phyloP scores from a whole-genome alignment of 2,888 invertebrate species.

The Drosophila nr. medialis region DNA sequence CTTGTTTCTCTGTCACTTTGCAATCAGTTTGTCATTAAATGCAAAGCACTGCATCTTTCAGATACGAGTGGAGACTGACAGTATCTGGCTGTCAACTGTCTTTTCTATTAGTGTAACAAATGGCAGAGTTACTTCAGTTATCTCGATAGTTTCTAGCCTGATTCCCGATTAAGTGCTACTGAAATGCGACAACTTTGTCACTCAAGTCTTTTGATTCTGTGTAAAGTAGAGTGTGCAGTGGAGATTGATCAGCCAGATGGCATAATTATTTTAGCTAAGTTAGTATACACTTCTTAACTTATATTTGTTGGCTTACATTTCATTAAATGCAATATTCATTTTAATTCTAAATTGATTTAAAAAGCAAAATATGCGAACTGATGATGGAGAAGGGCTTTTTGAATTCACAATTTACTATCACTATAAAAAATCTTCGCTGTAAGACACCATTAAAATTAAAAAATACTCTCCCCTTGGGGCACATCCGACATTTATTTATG shows the following conservation, averaged over 20 bases:
- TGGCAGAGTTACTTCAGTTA: conserved; percentile 17
- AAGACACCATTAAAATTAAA: background rate
- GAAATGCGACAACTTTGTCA: conserved; percentile 14
- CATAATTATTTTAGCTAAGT: background rate
- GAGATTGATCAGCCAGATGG: background rate
- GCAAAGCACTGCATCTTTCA: conserved; percentile 24
- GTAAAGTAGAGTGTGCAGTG: background rate
- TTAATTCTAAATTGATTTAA: background rate
- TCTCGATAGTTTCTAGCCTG: conserved; percentile 5
- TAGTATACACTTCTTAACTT: background rate
- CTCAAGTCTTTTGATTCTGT: conserved; percentile 21
- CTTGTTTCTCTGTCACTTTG: conserved; percentile 51
- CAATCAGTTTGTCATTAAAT: conserved; percentile 61
- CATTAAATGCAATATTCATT: background rate
- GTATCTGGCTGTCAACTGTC: conserved; percentile 7
- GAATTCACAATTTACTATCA: background rate
- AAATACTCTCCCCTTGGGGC: background rate
- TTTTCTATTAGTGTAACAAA: conserved; percentile 33
- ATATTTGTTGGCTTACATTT: background rate
- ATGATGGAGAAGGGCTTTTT: background rate
- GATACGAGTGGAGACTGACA: conserved; percentile 26
- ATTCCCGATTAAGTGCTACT: conserved; percentile 2
- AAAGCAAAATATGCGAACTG: background rate
- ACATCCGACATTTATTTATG: background rate
- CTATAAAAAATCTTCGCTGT: background rate